Evolutionary conservation across 2,113 vertebrate species (phyloP), one percentile per base, ranked within the genome.

Genomic region (Microcebus murinus): DNA sequence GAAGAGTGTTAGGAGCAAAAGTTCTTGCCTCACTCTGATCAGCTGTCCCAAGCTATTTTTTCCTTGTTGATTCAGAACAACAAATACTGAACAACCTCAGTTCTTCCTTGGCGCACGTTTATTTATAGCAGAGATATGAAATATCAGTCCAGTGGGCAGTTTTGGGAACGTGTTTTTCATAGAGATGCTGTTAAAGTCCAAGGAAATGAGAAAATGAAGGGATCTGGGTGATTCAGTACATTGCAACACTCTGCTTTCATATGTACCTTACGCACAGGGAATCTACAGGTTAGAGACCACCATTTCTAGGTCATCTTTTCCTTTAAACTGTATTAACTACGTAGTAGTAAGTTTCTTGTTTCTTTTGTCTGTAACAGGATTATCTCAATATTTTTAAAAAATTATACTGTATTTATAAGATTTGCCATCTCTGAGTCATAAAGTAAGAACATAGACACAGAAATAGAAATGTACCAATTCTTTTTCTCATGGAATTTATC

Each of bases 1-100:
- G 36, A 63, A 67, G 18, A 34, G 14, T 50, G 15, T 45, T n/a
- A 14, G 52, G 14, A 68, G 31, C 17, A 23, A 14, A 77, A 55
- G 73, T 65, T 68, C 57, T 76, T n/a, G 0, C 55, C 8, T 12
- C 8, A 5, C 2, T 55, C 81, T 87, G 8, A 3, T 67, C 5
- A 80, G 17, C 3, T 86, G 48, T 45, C 23, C 39, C 34, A 31
- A 27, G 36, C 55, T 82, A 27, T 74, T 73, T 89, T 89, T 50
- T 42, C 63, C 92, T 82, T n/a, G 42, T 86, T 94, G 73, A 87
- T 68, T 96, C 83, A 48, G 39, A 89, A 34, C 34, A 89, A 48
- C 70, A 79, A 87, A 68, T 29, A 45, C 42, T 76, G n/a, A 73
- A 50, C 3, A 25, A 34, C 45, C 63, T 84, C 21, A 12, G 9